A percentile compares a stretch with the other conserved stretches of the same genome.
These are phyloP conservation scores for Drosophila crucigera DNA, from an alignment of 2,888 invertebrate genomes.

Conservation along the genomic window DNA sequence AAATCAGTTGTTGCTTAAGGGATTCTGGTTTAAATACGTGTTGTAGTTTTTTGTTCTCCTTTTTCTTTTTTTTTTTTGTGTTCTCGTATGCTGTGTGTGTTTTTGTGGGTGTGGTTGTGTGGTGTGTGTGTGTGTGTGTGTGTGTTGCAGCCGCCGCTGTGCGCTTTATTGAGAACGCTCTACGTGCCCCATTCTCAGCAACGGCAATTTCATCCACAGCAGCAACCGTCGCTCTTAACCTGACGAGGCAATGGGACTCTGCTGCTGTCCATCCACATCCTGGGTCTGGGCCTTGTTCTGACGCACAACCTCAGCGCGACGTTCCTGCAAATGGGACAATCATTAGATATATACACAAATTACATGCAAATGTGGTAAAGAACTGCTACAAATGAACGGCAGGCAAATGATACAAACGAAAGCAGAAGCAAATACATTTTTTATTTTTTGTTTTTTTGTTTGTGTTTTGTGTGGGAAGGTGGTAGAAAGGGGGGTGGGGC, in stretches of 20 bases:
- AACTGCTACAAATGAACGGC: conserved; percentile 53
- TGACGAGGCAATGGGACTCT: conserved; percentile 88
- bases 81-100: conserved; percentile 21
- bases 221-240: conserved; percentile 85
- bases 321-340: conserved; percentile 88
- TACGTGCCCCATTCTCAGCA: conserved; percentile 35
- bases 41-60: conserved; percentile 40
- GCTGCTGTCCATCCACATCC: conserved; percentile 86
- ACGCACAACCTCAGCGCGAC: conserved; percentile 95
- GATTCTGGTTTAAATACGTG: conserved; percentile 55
- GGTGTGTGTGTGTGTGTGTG: neutral
- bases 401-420: conserved; percentile 45
- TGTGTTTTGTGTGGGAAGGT: neutral
- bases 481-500: neutral
- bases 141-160: conserved; percentile 19
- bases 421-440: conserved; percentile 16
- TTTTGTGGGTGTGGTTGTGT: neutral
- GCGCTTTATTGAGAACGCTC: conserved; percentile 39
- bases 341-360: neutral
- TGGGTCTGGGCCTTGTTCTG: conserved; percentile 91
- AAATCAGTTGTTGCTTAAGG: conserved; percentile 48
- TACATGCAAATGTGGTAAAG: neutral
- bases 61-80: conserved; percentile 25
- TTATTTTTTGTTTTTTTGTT: neutral
- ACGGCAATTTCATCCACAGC: conserved; percentile 22